Conservation (phyloP, 2,113 vertebrate genomes). For the Corythornis madagascariensis region DNA sequence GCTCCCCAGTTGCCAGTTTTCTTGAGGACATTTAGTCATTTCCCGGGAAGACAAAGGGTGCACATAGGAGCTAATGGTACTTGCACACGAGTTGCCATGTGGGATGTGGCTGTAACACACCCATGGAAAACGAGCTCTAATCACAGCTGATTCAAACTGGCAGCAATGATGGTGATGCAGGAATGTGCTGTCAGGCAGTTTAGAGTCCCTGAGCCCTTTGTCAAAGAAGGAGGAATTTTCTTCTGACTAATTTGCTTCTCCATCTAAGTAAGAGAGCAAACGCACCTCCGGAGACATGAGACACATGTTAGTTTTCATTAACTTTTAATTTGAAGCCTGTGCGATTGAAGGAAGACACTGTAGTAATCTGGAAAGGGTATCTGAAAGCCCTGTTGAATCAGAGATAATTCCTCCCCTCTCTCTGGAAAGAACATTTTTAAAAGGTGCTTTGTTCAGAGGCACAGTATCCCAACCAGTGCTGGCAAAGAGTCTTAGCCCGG, state of each 20-base stretch:
- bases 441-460: constrained; percentile 13
- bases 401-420: background rate
- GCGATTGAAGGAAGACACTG: constrained; percentile 10
- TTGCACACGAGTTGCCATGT: rapidly evolving
- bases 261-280: background rate
- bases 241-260: background rate
- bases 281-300: background rate
- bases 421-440: background rate
- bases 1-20: background rate
- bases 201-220: background rate
- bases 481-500: background rate
- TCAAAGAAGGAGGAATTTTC: background rate
- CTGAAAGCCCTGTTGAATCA: constrained; percentile 15
- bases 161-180: background rate
- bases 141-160: background rate
- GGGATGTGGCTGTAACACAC: background rate
- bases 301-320: constrained; percentile 26
- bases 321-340: constrained; percentile 26
- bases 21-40: constrained; percentile 11
- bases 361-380: background rate
- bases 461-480: background rate
- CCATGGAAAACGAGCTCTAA: background rate
- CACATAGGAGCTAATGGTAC: background rate
- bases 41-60: constrained; percentile 22
- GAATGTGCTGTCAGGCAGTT: background rate